These are phyloP conservation scores for Colletes gigas DNA, from an alignment of 1,140 invertebrate species.

Conservation along the genomic window DNA sequence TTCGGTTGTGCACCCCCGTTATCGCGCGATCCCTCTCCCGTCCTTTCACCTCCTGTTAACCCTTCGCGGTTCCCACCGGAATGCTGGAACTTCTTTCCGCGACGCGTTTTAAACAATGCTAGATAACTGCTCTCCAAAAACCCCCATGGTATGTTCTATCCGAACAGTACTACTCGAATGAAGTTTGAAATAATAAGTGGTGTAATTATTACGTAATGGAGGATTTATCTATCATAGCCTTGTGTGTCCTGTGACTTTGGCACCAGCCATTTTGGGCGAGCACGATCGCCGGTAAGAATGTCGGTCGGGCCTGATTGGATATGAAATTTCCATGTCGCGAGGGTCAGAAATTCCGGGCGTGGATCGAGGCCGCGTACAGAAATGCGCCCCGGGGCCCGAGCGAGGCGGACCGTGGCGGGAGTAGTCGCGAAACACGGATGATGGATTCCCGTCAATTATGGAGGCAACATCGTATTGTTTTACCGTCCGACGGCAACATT, in stretches of 20 bases:
- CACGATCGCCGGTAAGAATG: neutral
- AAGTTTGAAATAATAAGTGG: no score
- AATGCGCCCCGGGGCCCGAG: neutral
- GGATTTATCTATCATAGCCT: no score
- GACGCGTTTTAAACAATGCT: neutral
- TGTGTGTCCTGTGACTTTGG: no score
- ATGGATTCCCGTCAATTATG: constrained; percentile 82
- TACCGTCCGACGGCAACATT: constrained; percentile 79
- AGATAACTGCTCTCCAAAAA: no score
- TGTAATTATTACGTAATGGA: no score
- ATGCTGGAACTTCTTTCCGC: neutral
- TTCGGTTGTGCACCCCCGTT: constrained; percentile 62
- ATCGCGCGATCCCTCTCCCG: constrained; percentile 65
- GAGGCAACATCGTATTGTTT: constrained; percentile 81
- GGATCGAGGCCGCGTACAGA: constrained; percentile 16
- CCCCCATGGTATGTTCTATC: no score
- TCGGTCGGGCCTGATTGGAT: neutral
- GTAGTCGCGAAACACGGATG: constrained; percentile 75
- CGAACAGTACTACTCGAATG: no score
- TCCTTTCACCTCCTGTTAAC: constrained; percentile 49
- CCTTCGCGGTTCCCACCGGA: neutral
- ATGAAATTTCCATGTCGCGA: constrained; percentile 40
- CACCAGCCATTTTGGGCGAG: no score
- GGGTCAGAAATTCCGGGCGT: constrained; percentile 32
- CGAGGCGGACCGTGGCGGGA: constrained; percentile 17